These are phyloP conservation scores for Aspidiotus rigidus DNA, from an alignment of 2,888 invertebrate genomes.

Conservation along the genomic window DNA sequence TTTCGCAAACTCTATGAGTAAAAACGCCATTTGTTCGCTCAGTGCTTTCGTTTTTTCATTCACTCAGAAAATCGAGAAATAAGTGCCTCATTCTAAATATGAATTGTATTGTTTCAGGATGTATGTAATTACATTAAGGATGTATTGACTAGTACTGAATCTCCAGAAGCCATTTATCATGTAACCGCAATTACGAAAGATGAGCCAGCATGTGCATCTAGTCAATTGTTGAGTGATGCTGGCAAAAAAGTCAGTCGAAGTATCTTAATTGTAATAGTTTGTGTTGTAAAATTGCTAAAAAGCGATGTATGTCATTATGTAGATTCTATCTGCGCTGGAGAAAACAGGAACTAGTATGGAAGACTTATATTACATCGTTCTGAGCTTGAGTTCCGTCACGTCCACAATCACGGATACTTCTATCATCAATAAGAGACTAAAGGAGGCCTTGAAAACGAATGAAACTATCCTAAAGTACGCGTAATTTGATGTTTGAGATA, in stretches of 20 bases:
- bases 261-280: not conserved
- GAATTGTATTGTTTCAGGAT: constrained; percentile 11
- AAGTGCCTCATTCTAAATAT: not conserved
- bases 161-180: constrained; percentile 9
- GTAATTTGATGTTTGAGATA: not conserved
- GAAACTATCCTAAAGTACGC: constrained; percentile 17
- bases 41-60: constrained; percentile 4
- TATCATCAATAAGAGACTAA: constrained; percentile 22
- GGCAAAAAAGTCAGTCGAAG: constrained; percentile 13
- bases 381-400: constrained; percentile 10
- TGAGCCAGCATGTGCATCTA: constrained; percentile 18
- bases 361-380: constrained; percentile 24
- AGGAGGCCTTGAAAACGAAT: constrained; percentile 18
- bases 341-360: constrained; percentile 11
- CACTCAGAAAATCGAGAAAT: too few relatives aligned
- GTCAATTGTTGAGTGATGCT: constrained; percentile 15
- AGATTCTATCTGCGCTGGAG: constrained; percentile 13
- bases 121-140: constrained; percentile 15
- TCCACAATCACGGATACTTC: constrained; percentile 9
- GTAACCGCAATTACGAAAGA: constrained; percentile 19
- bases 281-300: not conserved
- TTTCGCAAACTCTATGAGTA: not conserved
- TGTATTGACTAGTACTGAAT: not conserved
- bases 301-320: too few relatives aligned
- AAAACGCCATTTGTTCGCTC: not conserved